Conservation (phyloP, 2,113 vertebrate species). For the Ceratotherium simum region DNA sequence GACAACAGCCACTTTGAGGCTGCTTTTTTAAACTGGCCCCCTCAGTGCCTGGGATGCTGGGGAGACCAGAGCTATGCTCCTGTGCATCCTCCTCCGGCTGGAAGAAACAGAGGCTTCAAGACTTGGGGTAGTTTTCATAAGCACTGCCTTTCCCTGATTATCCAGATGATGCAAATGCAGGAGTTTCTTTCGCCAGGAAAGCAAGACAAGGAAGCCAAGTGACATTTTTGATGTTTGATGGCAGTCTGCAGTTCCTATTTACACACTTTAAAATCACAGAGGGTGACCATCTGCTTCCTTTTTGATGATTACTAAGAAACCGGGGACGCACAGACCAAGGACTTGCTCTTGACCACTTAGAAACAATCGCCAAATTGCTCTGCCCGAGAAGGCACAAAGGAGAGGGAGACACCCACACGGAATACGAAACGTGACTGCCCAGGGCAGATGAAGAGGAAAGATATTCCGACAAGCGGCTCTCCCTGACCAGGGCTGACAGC, state of each 20-base stretch:
- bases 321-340: conserved; percentile 57
- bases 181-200: conserved; percentile 64
- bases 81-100: not conserved
- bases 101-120: conserved; percentile 35
- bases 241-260: conserved; percentile 81
- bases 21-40: not conserved
- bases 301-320: conserved; percentile 78
- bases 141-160: conserved; percentile 73
- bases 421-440: conserved; percentile 74
- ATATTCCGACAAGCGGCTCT: conserved; percentile 68
- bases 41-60: not conserved
- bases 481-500: conserved; percentile 53
- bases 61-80: not conserved
- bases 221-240: conserved; percentile 81
- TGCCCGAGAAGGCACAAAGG: conserved; percentile 81
- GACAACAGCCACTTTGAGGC: not conserved
- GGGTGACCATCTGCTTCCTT: conserved; percentile 84
- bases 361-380: conserved; percentile 73
- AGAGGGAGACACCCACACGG: conserved; percentile 33
- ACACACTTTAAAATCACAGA: conserved; percentile 85
- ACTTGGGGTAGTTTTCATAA: conserved; percentile 42
- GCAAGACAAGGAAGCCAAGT: conserved; percentile 74
- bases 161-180: conserved; percentile 79
- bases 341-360: conserved; percentile 82
- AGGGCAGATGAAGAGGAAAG: conserved; percentile 66